Percentiles rank a stretch among this genome's conserved stretches.
Evolutionary conservation across 2,888 invertebrate genomes (phyloP).

Genomic region (Dorcus hopei): DNA sequence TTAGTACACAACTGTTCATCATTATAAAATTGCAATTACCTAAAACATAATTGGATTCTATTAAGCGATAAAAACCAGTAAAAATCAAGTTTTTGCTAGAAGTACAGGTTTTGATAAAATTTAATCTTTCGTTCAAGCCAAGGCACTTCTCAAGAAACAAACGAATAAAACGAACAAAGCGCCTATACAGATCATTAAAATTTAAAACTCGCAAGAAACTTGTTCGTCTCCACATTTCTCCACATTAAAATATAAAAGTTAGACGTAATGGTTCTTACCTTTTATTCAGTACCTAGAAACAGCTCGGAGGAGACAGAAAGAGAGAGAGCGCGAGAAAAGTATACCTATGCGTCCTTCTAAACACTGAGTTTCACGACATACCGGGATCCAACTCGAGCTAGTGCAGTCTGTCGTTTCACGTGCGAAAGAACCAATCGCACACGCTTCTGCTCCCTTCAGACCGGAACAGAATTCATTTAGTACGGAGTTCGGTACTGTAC

Average conservation of each 20-base stretch:
- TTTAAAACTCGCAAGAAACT: neutral
- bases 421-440: neutral
- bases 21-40: no score
- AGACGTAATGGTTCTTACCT: neutral
- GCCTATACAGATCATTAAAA: constrained; percentile 1
- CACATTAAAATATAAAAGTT: neutral
- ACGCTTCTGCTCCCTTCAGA: no score
- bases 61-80: no score
- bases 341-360: constrained; percentile 25
- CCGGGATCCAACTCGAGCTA: constrained; percentile 28
- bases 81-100: no score
- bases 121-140: neutral
- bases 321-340: constrained; percentile 9
- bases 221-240: neutral
- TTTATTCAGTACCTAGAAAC: constrained; percentile 1
- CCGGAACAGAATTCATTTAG: no score
- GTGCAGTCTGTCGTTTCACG: constrained; percentile 23
- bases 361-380: constrained; percentile 25
- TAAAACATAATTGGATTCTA: no score
- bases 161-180: neutral
- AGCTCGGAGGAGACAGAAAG: neutral
- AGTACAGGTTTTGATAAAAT: no score
- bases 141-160: neutral
- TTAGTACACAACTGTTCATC: no score
- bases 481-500: no score